Base-by-base conservation (phyloP, 2,888 invertebrate species). In the Gortyna flavago region DNA sequence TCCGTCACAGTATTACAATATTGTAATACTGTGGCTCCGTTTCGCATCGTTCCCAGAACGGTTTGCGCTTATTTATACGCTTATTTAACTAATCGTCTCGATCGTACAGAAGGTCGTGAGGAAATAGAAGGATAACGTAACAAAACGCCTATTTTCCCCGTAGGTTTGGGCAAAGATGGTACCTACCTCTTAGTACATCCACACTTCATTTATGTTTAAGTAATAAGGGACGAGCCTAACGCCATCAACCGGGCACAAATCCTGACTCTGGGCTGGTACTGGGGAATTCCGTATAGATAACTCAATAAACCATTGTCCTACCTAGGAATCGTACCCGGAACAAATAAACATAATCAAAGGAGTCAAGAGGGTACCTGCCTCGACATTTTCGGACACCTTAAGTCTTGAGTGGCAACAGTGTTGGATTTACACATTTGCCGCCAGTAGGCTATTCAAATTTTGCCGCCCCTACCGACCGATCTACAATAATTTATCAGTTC, bases 81-180 rank as follows among this genome's bases (percentile, higher is more conserved):
- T 75, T 51, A 75, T 75, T 61, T n/a, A 75, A 32, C 21, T 18
- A 41, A 51, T 35, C 48, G 76, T 76, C 29, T 51, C 32, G 32
- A 25, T 75, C 48, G 38, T 38, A 48, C 2, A 48, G 11, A 13
- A 2, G 35, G 21, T 48, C 25, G 25, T 38, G 8, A 75, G 32
- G 38, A 75, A 62, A 62, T 51, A 38, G 9, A 38, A 38, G 35
- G 29, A 32, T 51, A 44, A 67, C 29, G n/a, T 32, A 44, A 67
- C 21, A 48, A 13, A 0, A 48, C 21, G 16, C 21, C 8, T 25
- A 7, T 48, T 66, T 21, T 32, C 7, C 8, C 29, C 8, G 8
- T 13, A 21, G 21, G 44, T 3, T 32, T 25, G 25, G 25, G 48
- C 32, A 32, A 25, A 32, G 67, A 9, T 29, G 11, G 38, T 41